Evolutionary conservation across 1,140 invertebrate genomes (phyloP).

Genomic region (Piezodorus guildinii): DNA sequence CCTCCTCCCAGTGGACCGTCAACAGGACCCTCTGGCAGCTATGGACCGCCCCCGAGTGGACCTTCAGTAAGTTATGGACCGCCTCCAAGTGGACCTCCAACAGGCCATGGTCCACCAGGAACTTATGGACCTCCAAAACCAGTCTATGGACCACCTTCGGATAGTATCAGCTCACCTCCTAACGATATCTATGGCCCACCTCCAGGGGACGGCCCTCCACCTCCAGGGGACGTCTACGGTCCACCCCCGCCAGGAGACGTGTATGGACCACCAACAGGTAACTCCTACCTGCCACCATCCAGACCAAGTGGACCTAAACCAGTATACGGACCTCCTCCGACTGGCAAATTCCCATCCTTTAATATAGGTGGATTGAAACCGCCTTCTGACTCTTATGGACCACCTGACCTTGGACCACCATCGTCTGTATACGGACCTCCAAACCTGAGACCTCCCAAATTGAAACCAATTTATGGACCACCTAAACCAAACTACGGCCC

Average conservation of each 20-base stretch:
- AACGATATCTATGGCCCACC: conserved; percentile 27
- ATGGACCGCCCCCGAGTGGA: conserved; percentile 29
- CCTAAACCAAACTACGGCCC: conserved; percentile 27
- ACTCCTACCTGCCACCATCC: not conserved
- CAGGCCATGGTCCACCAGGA: conserved; percentile 25
- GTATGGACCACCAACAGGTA: not conserved
- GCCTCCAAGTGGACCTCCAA: conserved; percentile 18
- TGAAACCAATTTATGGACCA: conserved; percentile 27
- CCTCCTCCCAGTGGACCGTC: conserved; percentile 30
- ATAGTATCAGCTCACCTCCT: conserved; percentile 31
- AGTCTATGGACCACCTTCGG: conserved; percentile 19
- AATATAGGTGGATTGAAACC: not conserved
- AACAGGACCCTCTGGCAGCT: conserved; percentile 28
- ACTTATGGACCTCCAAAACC: conserved; percentile 27
- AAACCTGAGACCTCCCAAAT: conserved; percentile 23
- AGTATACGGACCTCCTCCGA: no score
- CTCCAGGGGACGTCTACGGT: conserved; percentile 36
- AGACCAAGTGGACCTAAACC: no score
- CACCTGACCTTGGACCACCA: conserved; percentile 19
- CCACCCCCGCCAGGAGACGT: not conserved
- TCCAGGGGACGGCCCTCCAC: conserved; percentile 21
- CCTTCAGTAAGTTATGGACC: conserved; percentile 11
- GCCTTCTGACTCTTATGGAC: not conserved
- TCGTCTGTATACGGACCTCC: conserved; percentile 10
- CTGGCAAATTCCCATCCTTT: not conserved